phyloP scores from a whole-genome alignment of 2,113 vertebrate genomes.

The Marmota monax region DNA sequence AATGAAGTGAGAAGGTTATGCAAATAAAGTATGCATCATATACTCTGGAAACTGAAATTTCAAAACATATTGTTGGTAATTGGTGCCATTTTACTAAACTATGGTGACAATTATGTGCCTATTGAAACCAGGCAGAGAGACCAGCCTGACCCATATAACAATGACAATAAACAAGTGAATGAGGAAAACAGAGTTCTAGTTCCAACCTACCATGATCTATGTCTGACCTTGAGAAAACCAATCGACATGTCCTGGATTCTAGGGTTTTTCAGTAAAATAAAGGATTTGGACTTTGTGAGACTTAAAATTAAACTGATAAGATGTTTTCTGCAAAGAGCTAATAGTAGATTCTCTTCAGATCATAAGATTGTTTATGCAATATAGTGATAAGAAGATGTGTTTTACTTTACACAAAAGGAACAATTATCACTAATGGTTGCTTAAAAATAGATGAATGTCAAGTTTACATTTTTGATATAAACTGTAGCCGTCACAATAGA shows the following conservation, averaged over 20 bases:
- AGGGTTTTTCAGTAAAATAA: not conserved
- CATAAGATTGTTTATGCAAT: not conserved
- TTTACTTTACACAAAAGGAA: slow-evolving; percentile 12
- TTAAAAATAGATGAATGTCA: slow-evolving; percentile 18
- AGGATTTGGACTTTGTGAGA: not conserved
- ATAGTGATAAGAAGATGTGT: not conserved
- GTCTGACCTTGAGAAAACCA: not conserved
- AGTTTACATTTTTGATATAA: not conserved
- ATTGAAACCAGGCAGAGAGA: not conserved
- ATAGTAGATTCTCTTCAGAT: not conserved
- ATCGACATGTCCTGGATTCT: not conserved
- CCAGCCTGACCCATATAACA: not conserved
- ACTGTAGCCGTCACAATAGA: not conserved
- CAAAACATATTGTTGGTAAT: not conserved
- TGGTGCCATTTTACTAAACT: not conserved
- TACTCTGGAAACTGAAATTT: not conserved
- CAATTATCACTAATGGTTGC: not conserved
- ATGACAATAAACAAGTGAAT: not conserved
- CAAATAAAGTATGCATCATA: not conserved
- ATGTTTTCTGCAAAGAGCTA: too few relatives aligned
- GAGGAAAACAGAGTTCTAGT: not conserved
- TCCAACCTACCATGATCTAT: not conserved
- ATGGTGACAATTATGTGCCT: not conserved
- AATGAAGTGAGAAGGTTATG: not conserved
- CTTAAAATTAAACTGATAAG: not conserved